Evolutionary conservation across 2,797 vertebrate genomes (phyloP).

Genomic region (Borostomias antarcticus): DNA sequence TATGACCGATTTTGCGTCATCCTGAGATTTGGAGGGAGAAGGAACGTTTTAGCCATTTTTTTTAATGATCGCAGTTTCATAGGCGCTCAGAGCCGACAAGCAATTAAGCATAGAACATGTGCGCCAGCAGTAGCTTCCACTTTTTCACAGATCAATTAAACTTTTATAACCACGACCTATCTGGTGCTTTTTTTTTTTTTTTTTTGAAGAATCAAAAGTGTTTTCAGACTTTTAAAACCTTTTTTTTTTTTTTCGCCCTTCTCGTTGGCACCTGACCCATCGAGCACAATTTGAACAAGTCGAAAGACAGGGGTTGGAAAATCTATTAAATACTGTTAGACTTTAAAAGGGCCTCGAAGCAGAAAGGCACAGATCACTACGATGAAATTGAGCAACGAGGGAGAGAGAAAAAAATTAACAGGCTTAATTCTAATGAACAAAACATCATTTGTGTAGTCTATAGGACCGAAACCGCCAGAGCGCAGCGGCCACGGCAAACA

Average conservation of each 20-base stretch:
- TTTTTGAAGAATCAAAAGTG: constrained; percentile 74
- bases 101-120: constrained; percentile 76
- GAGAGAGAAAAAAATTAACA: constrained; percentile 7
- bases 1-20: constrained; percentile 79
- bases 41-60: constrained; percentile 58
- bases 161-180: constrained; percentile 75
- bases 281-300: constrained; percentile 73
- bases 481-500: constrained; percentile 30
- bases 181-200: constrained; percentile 59
- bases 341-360: constrained; percentile 65
- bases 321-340: constrained; percentile 75
- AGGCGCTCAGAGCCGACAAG: constrained; percentile 64
- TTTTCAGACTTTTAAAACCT: constrained; percentile 74
- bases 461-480: constrained; percentile 32
- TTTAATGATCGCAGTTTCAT: constrained; percentile 77
- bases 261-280: constrained; percentile 71
- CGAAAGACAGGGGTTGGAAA: constrained; percentile 74
- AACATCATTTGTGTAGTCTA: constrained; percentile 61
- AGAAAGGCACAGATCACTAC: constrained; percentile 48
- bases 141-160: constrained; percentile 81
- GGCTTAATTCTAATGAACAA: constrained; percentile 56
- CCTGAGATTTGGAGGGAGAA: constrained; percentile 67
- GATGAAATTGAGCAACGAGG: constrained; percentile 57
- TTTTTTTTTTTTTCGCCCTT: constrained; percentile 43
- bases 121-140: constrained; percentile 75